These are phyloP conservation scores for Gadopsis bispinosus DNA, from an alignment of 2,797 vertebrate species.

Conservation along the genomic window DNA sequence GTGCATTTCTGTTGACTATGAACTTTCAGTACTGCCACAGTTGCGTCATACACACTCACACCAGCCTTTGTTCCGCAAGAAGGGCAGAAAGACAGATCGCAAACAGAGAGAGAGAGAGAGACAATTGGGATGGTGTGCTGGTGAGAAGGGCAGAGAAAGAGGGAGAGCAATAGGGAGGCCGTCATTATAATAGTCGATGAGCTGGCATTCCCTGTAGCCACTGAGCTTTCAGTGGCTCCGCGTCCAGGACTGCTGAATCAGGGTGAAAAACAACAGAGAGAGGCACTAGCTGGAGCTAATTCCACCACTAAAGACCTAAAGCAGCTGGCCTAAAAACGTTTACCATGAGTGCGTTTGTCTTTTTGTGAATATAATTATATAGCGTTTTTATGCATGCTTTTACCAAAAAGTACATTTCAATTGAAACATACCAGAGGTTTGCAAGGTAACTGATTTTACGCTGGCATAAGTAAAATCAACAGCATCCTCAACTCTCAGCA, in stretches of 20 bases:
- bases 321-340: constrained; percentile 54
- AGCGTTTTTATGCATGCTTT: background rate
- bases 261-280: constrained; percentile 80
- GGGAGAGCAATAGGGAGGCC: constrained; percentile 60
- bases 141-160: constrained; percentile 61
- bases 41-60: constrained; percentile 46
- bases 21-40: constrained; percentile 58
- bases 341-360: constrained; percentile 22
- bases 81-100: constrained; percentile 58
- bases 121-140: constrained; percentile 59
- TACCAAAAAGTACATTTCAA: background rate
- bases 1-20: constrained; percentile 63
- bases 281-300: constrained; percentile 70
- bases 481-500: background rate
- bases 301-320: constrained; percentile 69
- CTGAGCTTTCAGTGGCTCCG: constrained; percentile 79
- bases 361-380: constrained; percentile 3
- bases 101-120: constrained; percentile 44
- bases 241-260: constrained; percentile 85
- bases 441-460: background rate
- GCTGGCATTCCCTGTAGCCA: constrained; percentile 85
- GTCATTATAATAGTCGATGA: constrained; percentile 87
- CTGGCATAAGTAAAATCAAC: background rate
- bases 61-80: constrained; percentile 60
- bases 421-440: background rate